These are phyloP conservation scores for Anguilla pacifica DNA, from an alignment of 2,797 vertebrate species.

Conservation along the genomic window DNA sequence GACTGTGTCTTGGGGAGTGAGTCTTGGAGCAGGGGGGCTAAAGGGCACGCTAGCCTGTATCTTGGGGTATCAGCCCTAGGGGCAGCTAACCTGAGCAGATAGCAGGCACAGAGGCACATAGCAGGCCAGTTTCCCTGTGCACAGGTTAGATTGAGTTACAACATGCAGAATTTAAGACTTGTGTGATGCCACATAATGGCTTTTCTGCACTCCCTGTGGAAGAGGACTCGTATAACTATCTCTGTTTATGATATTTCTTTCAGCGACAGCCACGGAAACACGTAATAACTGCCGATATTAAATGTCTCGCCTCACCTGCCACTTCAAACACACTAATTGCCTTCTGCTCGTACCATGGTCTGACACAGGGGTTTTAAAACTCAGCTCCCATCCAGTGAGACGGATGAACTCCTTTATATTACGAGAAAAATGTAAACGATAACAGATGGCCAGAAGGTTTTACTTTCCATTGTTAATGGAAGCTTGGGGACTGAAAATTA, in stretches of 20 bases:
- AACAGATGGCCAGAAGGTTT: conserved; percentile 46
- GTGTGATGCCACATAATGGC: conserved; percentile 39
- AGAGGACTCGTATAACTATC: conserved; percentile 28
- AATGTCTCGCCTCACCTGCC: conserved; percentile 68
- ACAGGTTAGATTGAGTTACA: conserved; percentile 47
- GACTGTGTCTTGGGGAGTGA: background rate
- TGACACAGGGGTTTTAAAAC: conserved; percentile 26
- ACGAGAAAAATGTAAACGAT: conserved; percentile 41
- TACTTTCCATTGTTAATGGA: conserved; percentile 25
- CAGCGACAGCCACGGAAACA: conserved; percentile 57
- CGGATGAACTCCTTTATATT: conserved; percentile 40
- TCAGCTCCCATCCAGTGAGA: conserved; percentile 33
- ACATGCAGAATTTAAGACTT: conserved; percentile 36
- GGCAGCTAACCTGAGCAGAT: background rate
- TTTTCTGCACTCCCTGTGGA: conserved; percentile 38
- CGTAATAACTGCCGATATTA: conserved; percentile 64
- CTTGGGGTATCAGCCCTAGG: conserved; percentile 1
- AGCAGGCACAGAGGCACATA: conserved; percentile 18
- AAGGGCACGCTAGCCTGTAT: background rate
- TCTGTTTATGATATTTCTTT: conserved; percentile 27
- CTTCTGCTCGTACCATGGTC: conserved; percentile 28
- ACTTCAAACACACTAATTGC: conserved; percentile 63
- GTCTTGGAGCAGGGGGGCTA: background rate
- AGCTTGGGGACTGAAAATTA: conserved; percentile 30
- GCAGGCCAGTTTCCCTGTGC: conserved; percentile 33